Evolutionary conservation across 37 sponge, comb jelly and placozoan genomes (phyloP).

Genomic region (Bolinopsis microptera): DNA sequence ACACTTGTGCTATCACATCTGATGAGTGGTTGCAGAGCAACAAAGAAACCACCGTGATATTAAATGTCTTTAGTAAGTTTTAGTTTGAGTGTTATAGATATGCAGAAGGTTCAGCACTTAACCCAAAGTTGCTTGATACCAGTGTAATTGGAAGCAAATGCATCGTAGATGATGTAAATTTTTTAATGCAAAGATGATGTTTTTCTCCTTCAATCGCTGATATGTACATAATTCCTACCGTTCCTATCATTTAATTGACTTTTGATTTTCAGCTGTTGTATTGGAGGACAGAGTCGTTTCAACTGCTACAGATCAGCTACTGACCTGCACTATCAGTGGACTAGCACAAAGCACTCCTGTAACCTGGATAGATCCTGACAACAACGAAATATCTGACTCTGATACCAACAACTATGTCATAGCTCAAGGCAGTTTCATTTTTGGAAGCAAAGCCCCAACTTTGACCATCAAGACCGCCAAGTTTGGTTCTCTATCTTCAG

Average conservation of each 20-base stretch:
- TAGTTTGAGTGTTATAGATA: too few relatives aligned
- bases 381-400: neutral
- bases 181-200: too few relatives aligned
- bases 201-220: too few relatives aligned
- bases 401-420: constrained; percentile 15
- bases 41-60: neutral
- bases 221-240: too few relatives aligned
- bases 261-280: too few relatives aligned
- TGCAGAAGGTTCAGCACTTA: too few relatives aligned
- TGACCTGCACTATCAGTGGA: neutral
- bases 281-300: neutral
- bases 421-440: neutral
- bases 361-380: neutral
- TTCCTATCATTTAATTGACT: too few relatives aligned
- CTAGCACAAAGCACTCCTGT: neutral
- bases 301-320: neutral
- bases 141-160: too few relatives aligned
- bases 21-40: neutral
- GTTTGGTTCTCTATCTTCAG: neutral
- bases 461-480: neutral
- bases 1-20: constrained; percentile 10
- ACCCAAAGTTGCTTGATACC: too few relatives aligned
- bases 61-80: constrained; percentile 30
- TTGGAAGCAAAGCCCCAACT: neutral
- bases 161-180: too few relatives aligned